phyloP scores from a whole-genome alignment of 2,113 vertebrate species.

The Pardalotus punctatus region DNA sequence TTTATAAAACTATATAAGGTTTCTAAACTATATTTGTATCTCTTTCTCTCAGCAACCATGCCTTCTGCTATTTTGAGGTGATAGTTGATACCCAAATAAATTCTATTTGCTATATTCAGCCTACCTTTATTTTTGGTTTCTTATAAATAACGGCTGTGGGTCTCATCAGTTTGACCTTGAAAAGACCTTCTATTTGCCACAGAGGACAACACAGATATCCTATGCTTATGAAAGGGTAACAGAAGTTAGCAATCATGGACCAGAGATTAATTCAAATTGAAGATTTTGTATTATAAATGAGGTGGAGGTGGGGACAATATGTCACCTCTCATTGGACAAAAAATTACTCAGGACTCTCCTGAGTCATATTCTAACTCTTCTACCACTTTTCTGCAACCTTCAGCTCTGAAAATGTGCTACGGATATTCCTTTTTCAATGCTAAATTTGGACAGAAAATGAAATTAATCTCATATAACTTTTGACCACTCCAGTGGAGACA shows the following conservation, averaged over 20 bases:
- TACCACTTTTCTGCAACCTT: background rate
- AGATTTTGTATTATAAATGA: background rate
- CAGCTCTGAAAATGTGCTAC: background rate
- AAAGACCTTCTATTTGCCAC: background rate
- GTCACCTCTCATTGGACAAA: background rate
- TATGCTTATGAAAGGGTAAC: background rate
- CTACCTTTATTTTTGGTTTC: slow-evolving; percentile 49
- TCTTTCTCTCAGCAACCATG: slow-evolving; percentile 55
- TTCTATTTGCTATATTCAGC: slow-evolving; percentile 31
- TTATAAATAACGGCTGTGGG: background rate
- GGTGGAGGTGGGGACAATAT: background rate
- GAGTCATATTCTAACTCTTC: background rate
- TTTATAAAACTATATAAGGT: slow-evolving; percentile 59
- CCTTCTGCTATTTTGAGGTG: slow-evolving; percentile 56
- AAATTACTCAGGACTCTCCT: no score
- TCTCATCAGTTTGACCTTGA: background rate
- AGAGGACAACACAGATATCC: background rate
- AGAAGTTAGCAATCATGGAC: background rate
- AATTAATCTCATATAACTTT: background rate
- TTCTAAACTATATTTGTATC: slow-evolving; percentile 57
- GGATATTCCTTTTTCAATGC: background rate
- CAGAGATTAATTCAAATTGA: background rate
- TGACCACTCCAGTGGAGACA: background rate
- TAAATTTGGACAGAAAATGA: background rate
- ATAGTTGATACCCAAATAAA: slow-evolving; percentile 53